Base-by-base conservation (phyloP, 2,797 vertebrate species). In the Bucorvus abyssinicus region DNA sequence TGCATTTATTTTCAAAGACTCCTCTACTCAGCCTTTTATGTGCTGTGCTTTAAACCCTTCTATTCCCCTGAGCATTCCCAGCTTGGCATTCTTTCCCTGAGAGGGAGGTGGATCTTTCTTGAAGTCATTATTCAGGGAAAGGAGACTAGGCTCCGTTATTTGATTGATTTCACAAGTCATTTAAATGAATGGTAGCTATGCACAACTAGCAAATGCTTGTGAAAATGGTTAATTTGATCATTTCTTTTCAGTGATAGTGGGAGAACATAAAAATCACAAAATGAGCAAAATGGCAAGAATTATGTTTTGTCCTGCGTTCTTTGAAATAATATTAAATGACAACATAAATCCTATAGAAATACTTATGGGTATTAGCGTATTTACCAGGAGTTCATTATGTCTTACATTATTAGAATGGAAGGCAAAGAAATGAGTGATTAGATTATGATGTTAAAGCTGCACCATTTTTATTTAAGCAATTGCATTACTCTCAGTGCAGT, bases 1-100 rank as follows among this genome's bases (percentile, higher is more conserved):
- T 84, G 92, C 80, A 80, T 97, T 96, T 95, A 96, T 94, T 97
- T 96, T 96, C 96, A 97, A 96, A 97, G 96, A 38, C 93, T 96
- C 36, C 71, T 93, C 84, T 75, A n/a, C 65, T 93, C 91, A 93
- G 94, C 53, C 96, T 96, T 97, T 97, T 92, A 95, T 96, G 92
- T 85, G 65, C 38, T 0, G 6, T 74, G 92, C 91, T 95, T 97
- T 94, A 97, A 97, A 94, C 86, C 84, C 91, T 96, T 96, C 95
- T 77, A 95, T 96, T 95, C 95, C 95, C 89, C 73, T 75, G 94
- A 93, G 91, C 93, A 92, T 96, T 97, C 92, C 94, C 91, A 93
- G 92, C 84, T 90, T 65, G 81, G 95, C 88, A 69, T 94, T 97
- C 96, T 94, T 89, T 87, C 80, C 56, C 56, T 40, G 92, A 81